phyloP scores from a whole-genome alignment of 1,140 invertebrate genomes.

The Micrasema minimum region DNA sequence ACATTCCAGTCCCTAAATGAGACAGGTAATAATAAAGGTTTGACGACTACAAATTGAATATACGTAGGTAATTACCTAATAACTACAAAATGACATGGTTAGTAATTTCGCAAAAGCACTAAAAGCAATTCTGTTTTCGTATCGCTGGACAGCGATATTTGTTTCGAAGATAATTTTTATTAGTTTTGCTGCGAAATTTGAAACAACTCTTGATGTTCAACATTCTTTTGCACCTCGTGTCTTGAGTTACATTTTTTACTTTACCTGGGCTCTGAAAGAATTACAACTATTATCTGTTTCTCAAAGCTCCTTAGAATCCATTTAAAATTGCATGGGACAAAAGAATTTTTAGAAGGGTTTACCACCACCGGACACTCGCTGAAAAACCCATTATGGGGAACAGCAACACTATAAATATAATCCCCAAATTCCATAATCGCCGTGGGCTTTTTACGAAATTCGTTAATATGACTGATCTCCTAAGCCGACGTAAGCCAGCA shows the following conservation, averaged over 20 bases:
- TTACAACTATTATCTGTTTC: background rate
- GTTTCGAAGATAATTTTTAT: no score
- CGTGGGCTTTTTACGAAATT: slow-evolving; percentile 27
- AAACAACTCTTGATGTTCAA: no score
- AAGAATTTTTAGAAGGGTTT: slow-evolving; percentile 31
- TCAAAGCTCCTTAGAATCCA: slow-evolving; percentile 14
- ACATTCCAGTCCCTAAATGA: background rate
- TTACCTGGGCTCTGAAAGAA: slow-evolving; percentile 22
- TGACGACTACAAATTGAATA: no score
- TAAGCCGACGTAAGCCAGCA: slow-evolving; percentile 13
- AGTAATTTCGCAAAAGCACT: no score
- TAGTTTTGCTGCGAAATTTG: no score
- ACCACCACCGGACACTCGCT: slow-evolving; percentile 3
- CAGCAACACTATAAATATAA: slow-evolving; percentile 35
- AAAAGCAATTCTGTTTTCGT: no score
- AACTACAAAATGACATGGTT: no score
- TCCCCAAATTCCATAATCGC: slow-evolving; percentile 40
- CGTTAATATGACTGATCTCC: slow-evolving; percentile 29
- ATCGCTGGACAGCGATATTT: no score
- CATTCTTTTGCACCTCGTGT: no score
- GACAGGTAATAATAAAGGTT: no score
- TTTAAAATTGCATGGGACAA: slow-evolving; percentile 26
- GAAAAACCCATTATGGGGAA: slow-evolving; percentile 24
- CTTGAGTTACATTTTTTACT: no score
- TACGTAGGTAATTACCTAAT: no score